Conservation (phyloP, 2,888 invertebrate genomes). For the Thecophora atra region DNA sequence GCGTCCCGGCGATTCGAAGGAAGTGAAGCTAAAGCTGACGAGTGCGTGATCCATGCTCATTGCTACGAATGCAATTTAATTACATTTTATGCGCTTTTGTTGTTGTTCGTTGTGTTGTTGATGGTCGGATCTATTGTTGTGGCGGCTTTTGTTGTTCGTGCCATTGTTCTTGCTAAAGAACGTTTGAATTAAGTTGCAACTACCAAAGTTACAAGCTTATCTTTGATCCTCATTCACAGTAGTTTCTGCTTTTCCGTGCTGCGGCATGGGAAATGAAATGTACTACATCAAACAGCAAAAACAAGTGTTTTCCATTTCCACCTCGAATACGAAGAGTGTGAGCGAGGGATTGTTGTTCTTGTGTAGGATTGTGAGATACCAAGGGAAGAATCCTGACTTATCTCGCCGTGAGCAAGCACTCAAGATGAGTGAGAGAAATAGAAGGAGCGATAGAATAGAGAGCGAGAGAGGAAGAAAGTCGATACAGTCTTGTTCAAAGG, state of each 20-base stretch:
- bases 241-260: neutral
- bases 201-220: slow-evolving; percentile 24
- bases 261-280: slow-evolving; percentile 20
- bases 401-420: neutral
- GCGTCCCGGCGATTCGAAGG: slow-evolving; percentile 1
- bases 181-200: slow-evolving; percentile 24
- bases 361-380: neutral
- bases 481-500: no score
- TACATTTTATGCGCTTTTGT: slow-evolving; percentile 12
- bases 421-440: neutral
- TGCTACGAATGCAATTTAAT: slow-evolving; percentile 29
- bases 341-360: neutral
- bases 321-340: neutral
- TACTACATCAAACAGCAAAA: slow-evolving; percentile 22
- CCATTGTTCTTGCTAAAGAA: neutral
- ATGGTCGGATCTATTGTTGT: neutral
- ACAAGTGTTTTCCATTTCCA: slow-evolving; percentile 7
- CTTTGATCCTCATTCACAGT: neutral
- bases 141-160: neutral
- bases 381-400: neutral
- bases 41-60: slow-evolving; percentile 21
- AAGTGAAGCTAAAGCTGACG: neutral
- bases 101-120: neutral
- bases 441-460: neutral
- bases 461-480: no score